These are phyloP conservation scores for Neolamprologus caudopunctatus DNA, from an alignment of 2,113 vertebrate species.

Conservation along the genomic window DNA sequence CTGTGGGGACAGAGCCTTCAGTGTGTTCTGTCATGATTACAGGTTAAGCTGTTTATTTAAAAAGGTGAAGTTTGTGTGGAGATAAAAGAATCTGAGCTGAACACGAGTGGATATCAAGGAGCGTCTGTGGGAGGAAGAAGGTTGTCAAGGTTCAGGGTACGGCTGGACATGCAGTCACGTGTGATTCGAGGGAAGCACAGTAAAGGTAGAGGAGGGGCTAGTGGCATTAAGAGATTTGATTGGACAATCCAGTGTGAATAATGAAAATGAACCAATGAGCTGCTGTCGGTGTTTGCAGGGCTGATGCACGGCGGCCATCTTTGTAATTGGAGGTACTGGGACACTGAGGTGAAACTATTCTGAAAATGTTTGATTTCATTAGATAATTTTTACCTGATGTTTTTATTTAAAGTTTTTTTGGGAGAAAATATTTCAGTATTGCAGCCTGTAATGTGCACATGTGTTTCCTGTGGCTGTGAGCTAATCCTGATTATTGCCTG, in stretches of 20 bases:
- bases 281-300: background rate
- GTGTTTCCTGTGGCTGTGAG: background rate
- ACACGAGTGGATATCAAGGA: accelerated
- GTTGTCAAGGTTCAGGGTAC: too few relatives aligned
- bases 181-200: background rate
- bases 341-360: background rate
- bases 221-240: background rate
- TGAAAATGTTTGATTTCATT: background rate
- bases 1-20: background rate
- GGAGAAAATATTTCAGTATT: background rate
- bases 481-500: background rate
- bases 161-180: background rate
- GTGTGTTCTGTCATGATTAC: background rate
- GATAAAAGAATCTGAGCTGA: background rate
- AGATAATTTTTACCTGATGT: background rate
- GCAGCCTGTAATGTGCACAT: background rate
- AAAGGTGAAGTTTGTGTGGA: background rate
- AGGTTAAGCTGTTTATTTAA: background rate
- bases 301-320: background rate
- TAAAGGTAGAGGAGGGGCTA: background rate
- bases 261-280: background rate
- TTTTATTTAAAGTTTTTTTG: background rate
- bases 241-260: background rate
- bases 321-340: background rate
- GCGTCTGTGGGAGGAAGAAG: background rate